A percentile compares a stretch with the other conserved stretches of the same genome.
Conservation (phyloP, 1,140 invertebrate species). For the Antheraea mylitta region DNA sequence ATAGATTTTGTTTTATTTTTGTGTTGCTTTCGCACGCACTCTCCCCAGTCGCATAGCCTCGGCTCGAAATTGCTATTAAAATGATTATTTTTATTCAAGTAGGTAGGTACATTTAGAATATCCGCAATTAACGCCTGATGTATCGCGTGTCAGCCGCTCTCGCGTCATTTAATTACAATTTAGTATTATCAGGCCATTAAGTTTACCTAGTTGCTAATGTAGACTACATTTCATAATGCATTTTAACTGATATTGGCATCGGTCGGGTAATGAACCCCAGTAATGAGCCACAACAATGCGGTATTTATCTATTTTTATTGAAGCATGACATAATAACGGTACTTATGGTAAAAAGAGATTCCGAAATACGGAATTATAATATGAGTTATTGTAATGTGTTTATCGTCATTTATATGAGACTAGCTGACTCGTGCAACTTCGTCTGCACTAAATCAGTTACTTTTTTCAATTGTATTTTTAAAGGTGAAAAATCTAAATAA, state of each 20-base stretch:
- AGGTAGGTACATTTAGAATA: conserved; percentile 9
- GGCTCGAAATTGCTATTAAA: neutral
- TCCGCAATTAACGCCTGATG: conserved; percentile 9
- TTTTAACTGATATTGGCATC: neutral
- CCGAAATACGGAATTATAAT: too few relatives aligned
- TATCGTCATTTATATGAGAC: too few relatives aligned
- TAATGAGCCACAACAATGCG: neutral
- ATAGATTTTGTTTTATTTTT: neutral
- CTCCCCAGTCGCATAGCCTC: neutral
- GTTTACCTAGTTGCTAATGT: conserved; percentile 1
- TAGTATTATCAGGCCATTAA: neutral
- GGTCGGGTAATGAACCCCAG: neutral
- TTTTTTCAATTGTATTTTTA: too few relatives aligned
- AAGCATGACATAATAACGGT: too few relatives aligned
- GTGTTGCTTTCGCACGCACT: neutral
- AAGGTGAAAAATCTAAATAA: too few relatives aligned
- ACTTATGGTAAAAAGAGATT: too few relatives aligned
- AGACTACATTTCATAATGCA: neutral
- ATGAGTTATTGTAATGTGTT: too few relatives aligned
- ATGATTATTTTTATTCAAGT: conserved; percentile 10
- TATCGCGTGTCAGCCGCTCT: neutral
- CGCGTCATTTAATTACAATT: neutral
- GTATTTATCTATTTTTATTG: neutral
- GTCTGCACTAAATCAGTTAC: too few relatives aligned
- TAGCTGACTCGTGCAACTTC: too few relatives aligned